phyloP scores from a whole-genome alignment of 2,888 invertebrate species.

The Rhamnusium bicolor region DNA sequence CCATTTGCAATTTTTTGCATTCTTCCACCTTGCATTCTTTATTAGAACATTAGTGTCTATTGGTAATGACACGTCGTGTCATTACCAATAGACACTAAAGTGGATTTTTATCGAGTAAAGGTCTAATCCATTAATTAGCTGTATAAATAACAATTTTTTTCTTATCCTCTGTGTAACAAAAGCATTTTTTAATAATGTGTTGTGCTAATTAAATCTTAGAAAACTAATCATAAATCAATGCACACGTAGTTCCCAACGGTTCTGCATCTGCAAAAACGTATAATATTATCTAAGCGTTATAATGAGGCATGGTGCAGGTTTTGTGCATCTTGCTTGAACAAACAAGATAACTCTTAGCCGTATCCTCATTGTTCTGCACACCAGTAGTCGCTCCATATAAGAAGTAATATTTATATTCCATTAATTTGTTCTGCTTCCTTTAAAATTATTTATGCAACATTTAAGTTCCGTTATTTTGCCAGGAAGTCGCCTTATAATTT shows the following conservation, averaged over 20 bases:
- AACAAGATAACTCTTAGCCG: slow-evolving; percentile 26
- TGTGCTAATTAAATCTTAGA: background rate
- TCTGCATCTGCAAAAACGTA: slow-evolving; percentile 7
- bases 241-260: no score
- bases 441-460: slow-evolving; percentile 61
- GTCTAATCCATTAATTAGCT: no score
- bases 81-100: no score
- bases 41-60: no score
- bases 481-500: slow-evolving; percentile 63
- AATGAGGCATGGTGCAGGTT: slow-evolving; percentile 21
- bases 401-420: slow-evolving; percentile 54
- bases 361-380: slow-evolving; percentile 24
- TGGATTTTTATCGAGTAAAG: no score
- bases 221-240: background rate
- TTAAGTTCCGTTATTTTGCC: slow-evolving; percentile 66
- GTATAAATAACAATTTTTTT: no score
- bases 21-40: no score
- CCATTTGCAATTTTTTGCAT: no score
- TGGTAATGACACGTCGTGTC: no score
- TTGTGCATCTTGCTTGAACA: slow-evolving; percentile 30
- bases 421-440: slow-evolving; percentile 53
- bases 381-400: slow-evolving; percentile 17
- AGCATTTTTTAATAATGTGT: background rate
- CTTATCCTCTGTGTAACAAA: no score
- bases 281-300: slow-evolving; percentile 2